These are phyloP conservation scores for Axinella damicornis DNA, from an alignment of 37 sponge, comb jelly and placozoan genomes.

Conservation along the genomic window DNA sequence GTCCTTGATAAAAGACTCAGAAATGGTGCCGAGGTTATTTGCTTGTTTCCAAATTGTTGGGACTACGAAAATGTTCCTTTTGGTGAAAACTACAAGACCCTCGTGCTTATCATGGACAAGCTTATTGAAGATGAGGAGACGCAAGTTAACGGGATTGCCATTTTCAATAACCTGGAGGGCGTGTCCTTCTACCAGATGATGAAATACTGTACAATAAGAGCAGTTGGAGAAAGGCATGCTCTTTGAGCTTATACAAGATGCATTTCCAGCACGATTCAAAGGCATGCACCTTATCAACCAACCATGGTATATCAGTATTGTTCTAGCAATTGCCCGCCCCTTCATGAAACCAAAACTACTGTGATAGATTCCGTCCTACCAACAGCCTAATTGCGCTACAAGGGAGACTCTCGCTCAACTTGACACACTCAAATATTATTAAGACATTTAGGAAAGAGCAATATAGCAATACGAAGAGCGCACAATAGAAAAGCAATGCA, in stretches of 20 bases:
- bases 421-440: no score
- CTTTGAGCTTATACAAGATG: conserved; percentile 60
- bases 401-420: no score
- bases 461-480: conserved; percentile 56
- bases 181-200: conserved; percentile 35
- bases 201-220: conserved; percentile 16
- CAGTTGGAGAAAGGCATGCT: conserved; percentile 17
- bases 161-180: conserved; percentile 46
- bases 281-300: conserved; percentile 67
- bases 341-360: conserved; percentile 80
- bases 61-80: neutral
- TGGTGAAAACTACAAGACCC: neutral
- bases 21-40: conserved; percentile 15
- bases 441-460: no score
- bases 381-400: no score
- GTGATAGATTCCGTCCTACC: no score
- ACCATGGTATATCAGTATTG: conserved; percentile 74
- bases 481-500: no score
- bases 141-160: conserved; percentile 66
- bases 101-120: conserved; percentile 52
- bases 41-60: neutral
- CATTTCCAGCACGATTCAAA: conserved; percentile 75
- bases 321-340: conserved; percentile 54
- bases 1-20: conserved; percentile 15
- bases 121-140: conserved; percentile 75